Conservation (phyloP, 2,888 invertebrate genomes). For the Drosophila pseudotakahashii region DNA sequence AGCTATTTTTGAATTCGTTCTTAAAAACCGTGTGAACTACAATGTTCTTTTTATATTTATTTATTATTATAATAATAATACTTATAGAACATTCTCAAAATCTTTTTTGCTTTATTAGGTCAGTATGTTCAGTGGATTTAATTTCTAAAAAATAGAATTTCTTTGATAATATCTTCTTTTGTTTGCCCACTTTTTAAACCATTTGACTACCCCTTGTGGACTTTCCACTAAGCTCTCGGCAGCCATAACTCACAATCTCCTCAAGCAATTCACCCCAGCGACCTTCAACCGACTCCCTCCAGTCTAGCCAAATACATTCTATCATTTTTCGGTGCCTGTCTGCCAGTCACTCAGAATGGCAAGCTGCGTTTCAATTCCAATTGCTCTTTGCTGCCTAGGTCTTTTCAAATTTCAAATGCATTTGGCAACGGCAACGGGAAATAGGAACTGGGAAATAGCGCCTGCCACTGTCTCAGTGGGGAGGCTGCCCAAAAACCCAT, state of each 20-base stretch:
- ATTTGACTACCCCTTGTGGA: background rate
- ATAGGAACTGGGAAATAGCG: slow-evolving; percentile 32
- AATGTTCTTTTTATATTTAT: no score
- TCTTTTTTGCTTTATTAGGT: no score
- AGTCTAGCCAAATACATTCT: slow-evolving; percentile 31
- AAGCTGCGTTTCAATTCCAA: slow-evolving; percentile 30
- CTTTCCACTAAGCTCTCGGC: background rate
- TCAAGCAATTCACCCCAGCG: slow-evolving; percentile 24
- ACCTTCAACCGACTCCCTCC: slow-evolving; percentile 31
- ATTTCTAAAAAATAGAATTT: no score
- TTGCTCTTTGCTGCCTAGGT: slow-evolving; percentile 13
- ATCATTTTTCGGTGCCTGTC: slow-evolving; percentile 20
- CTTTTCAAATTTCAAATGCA: slow-evolving; percentile 18
- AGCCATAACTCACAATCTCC: slow-evolving; percentile 27
- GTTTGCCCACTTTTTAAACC: background rate
- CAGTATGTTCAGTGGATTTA: no score
- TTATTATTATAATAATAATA: no score
- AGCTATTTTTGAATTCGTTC: no score
- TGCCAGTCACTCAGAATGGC: slow-evolving; percentile 35
- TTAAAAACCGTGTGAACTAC: no score
- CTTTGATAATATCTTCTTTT: background rate
- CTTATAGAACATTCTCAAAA: no score
- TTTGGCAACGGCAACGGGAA: slow-evolving; percentile 36
- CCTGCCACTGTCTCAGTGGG: slow-evolving; percentile 30
- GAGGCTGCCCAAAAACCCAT: slow-evolving; percentile 20